Percentiles rank a stretch among this genome's conserved stretches.
Conservation (phyloP, 1,140 invertebrate genomes). For the Papilio helenus region DNA sequence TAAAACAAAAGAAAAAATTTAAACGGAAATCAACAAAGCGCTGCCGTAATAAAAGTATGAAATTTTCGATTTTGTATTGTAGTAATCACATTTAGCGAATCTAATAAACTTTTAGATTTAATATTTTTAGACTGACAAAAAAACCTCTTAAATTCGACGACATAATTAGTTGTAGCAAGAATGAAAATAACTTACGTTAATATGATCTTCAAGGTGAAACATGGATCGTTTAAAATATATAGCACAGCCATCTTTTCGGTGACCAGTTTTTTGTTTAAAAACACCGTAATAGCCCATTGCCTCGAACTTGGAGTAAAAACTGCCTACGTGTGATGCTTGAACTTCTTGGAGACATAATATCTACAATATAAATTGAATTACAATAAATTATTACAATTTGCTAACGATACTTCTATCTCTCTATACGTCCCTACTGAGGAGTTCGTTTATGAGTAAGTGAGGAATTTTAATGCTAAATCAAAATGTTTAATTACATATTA, state of each 20-base stretch:
- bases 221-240: conserved; percentile 88
- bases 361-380: conserved; percentile 67
- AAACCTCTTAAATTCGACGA: no score
- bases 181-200: conserved; percentile 77
- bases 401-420: no score
- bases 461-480: no score
- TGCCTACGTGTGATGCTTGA: conserved; percentile 88
- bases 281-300: conserved; percentile 85
- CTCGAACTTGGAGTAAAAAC: conserved; percentile 84
- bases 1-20: not conserved
- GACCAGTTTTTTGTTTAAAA: conserved; percentile 90
- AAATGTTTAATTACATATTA: no score
- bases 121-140: no score
- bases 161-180: conserved; percentile 17
- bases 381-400: no score
- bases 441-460: no score
- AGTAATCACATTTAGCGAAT: no score
- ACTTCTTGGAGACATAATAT: conserved; percentile 95
- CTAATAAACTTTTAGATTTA: no score
- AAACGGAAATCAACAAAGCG: not conserved
- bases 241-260: conserved; percentile 91
- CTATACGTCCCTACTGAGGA: no score
- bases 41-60: no score
- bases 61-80: no score
- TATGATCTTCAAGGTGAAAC: conserved; percentile 86